Evolutionary conservation across 2,888 invertebrate species (phyloP).

Genomic region (Aphidius colemani): DNA sequence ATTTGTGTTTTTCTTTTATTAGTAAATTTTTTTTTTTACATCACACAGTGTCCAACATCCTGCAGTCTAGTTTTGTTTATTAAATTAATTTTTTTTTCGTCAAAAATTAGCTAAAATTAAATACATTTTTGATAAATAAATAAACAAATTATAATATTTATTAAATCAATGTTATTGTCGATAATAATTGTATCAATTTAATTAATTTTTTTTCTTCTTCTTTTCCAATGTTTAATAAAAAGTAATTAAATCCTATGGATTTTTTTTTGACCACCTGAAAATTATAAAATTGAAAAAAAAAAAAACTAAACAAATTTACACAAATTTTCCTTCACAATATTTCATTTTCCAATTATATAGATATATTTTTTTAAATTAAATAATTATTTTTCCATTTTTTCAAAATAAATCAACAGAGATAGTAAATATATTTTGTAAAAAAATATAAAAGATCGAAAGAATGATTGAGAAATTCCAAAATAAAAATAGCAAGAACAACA

Average conservation of each 20-base stretch:
- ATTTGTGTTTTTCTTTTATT: too few relatives aligned
- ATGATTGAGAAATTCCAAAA: not conserved
- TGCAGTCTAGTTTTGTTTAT: too few relatives aligned
- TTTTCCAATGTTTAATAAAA: conserved; percentile 19
- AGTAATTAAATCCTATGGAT: conserved; percentile 17
- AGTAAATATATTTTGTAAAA: not conserved
- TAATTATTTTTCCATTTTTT: too few relatives aligned
- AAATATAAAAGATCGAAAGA: not conserved
- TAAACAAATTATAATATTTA: conserved; percentile 3
- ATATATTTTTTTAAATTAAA: not conserved
- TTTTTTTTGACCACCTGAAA: conserved; percentile 1
- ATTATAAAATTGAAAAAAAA: too few relatives aligned
- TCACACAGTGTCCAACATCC: too few relatives aligned
- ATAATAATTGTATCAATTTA: conserved; percentile 25
- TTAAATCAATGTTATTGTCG: conserved; percentile 21
- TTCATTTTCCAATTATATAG: not conserved
- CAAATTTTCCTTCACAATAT: too few relatives aligned
- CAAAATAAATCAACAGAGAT: not conserved
- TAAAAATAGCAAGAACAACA: not conserved
- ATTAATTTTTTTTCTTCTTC: conserved; percentile 1
- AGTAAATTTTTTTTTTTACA: too few relatives aligned
- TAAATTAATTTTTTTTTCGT: too few relatives aligned
- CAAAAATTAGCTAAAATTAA: too few relatives aligned
- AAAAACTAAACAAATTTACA: too few relatives aligned
- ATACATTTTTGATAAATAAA: too few relatives aligned